Evolutionary conservation across 1,140 invertebrate species (phyloP), one percentile per base, ranked within the genome.

Genomic region (Musca domestica): DNA sequence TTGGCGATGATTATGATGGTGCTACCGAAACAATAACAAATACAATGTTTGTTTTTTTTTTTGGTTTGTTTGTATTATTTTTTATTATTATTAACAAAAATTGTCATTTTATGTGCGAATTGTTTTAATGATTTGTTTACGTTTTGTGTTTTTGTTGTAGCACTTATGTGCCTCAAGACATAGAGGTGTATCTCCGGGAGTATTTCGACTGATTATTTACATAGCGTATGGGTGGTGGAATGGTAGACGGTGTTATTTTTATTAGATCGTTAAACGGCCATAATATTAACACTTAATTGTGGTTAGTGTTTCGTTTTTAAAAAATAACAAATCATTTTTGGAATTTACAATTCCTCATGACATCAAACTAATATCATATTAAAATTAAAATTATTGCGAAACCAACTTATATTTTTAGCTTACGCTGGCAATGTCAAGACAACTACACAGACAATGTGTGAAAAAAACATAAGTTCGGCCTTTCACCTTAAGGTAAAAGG

Each of bases 241-340:
- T 41, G 34, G 10, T 10, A 41, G 34, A 41, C 34, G 12, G 52
- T 56, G 27, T 20, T 9, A 27, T 58, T 41, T 61, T 61, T 25
- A 41, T 34, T 61, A 23, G 27, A 34, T 61, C 56, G 56, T 61
- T 34, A 34, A 61, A 61, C 34, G n/a, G 27, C 20, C 17, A 34
- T 61, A 61, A 61, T 61, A 34, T 61, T 61, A 61, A 61, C 56
- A 61, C 56, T 9, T 34, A n/a, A 34, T 61, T 61, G 14, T 34
- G 9, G n/a, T 17, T 34, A 20, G 19, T 61, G n/a, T 12, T 12
- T 41, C 34, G 27, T 41, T 41, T 41, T 41, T 41, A 41, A 7
- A 5, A 41, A 41, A 41, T 41, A 41, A 5, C 12, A 41, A 41
- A 12, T 12, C 34, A 41, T 41, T 41, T 41, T 2, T 41, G 34